These are phyloP conservation scores for Drosophila mauritiana DNA, from an alignment of 1,140 invertebrate species.

Conservation along the genomic window DNA sequence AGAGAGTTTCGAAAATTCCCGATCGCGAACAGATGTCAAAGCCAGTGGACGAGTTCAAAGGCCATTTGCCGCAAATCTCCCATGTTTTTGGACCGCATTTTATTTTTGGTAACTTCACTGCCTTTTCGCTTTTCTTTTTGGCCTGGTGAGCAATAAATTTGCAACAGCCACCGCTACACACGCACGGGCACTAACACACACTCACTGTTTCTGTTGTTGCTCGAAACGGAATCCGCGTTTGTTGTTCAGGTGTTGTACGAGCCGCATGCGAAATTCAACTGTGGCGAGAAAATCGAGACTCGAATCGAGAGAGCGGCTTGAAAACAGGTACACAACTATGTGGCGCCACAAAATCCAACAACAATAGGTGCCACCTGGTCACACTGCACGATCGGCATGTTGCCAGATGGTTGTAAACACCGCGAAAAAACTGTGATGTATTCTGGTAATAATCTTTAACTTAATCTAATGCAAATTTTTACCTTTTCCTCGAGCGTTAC, in stretches of 20 bases:
- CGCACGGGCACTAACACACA: slow-evolving; percentile 24
- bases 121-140: slow-evolving; percentile 14
- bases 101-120: slow-evolving; percentile 29
- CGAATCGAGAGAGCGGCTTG: slow-evolving; percentile 10
- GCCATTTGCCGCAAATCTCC: slow-evolving; percentile 44
- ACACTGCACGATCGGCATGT: neutral
- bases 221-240: slow-evolving; percentile 34
- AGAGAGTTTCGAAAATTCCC: slow-evolving; percentile 27
- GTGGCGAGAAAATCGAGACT: slow-evolving; percentile 14
- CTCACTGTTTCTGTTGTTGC: slow-evolving; percentile 36
- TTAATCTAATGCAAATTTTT: too few species aligned
- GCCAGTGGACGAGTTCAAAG: slow-evolving; percentile 58
- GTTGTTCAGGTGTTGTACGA: slow-evolving; percentile 43
- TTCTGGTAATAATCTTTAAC: neutral
- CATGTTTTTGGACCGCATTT: slow-evolving; percentile 35
- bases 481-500: too few species aligned
- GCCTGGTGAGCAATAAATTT: slow-evolving; percentile 18
- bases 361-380: neutral
- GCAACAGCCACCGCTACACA: slow-evolving; percentile 14
- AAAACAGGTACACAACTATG: slow-evolving; percentile 25
- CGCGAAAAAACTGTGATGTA: neutral
- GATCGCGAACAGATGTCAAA: slow-evolving; percentile 63
- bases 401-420: slow-evolving; percentile 6
- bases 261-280: slow-evolving; percentile 67
- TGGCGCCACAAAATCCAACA: slow-evolving; percentile 6